phyloP scores from a whole-genome alignment of 2,888 invertebrate species.

The Brachyptera putata region DNA sequence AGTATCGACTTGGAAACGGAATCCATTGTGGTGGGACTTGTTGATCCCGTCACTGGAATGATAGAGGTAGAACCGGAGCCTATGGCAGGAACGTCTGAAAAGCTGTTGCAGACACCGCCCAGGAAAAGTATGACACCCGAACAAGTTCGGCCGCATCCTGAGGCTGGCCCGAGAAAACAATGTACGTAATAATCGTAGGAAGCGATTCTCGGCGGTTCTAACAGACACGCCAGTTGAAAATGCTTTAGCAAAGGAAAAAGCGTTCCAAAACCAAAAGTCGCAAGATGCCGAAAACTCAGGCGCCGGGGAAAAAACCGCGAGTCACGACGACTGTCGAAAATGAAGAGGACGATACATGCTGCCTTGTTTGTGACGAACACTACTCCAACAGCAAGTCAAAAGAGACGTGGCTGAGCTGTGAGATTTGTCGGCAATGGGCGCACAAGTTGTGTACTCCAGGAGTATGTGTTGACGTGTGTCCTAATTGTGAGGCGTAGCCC shows the following conservation, averaged over 20 bases:
- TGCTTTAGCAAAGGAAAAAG: slow-evolving; percentile 5
- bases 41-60: not conserved
- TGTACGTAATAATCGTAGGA: not conserved
- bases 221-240: slow-evolving; percentile 22
- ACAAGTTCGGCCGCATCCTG: not conserved
- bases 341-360: not conserved
- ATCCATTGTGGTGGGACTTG: no score
- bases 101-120: slow-evolving; percentile 31
- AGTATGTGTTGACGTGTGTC: not conserved
- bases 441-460: not conserved
- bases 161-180: not conserved
- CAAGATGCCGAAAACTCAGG: not conserved
- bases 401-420: not conserved
- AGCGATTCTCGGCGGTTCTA: not conserved
- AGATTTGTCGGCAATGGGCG: not conserved
- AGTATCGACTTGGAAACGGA: no score
- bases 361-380: slow-evolving; percentile 1
- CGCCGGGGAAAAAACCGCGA: no score
- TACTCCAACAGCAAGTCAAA: slow-evolving; percentile 10
- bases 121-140: slow-evolving; percentile 3
- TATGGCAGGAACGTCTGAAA: not conserved
- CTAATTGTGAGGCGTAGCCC: no score
- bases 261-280: not conserved
- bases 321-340: not conserved
- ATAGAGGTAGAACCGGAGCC: not conserved